Base-by-base conservation (phyloP, 2,797 vertebrate species). In the Ptychobarbus kaznakovi region DNA sequence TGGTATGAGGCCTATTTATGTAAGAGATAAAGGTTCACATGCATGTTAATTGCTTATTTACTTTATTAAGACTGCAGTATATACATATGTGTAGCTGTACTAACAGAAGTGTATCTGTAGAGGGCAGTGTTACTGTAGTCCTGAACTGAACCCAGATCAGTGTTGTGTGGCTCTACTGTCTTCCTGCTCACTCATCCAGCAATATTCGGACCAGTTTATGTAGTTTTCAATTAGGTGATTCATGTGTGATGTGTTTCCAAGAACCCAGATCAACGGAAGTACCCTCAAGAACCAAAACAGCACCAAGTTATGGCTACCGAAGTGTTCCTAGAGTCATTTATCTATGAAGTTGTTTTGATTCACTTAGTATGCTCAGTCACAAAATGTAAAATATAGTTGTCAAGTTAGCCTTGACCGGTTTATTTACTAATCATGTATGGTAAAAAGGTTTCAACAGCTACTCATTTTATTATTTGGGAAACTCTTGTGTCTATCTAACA, bases 91-190 rank as follows among this genome's bases (percentile, higher is more conserved):
- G 56, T 75, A 12, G 25, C 46, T 78, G 79, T 69, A 53, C 22
- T 75, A 44, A 28, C 63, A 85, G 79, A 69, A 80, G 18, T 80
- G 40, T 66, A 82, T 79, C 91, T 90, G 74, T 86, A 90, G 91
- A 78, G 87, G 89, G 91, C 86, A 79, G 88, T 90, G 82, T 88
- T 88, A 28, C 25, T 28, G 61, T 65, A 79, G 80, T 79, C 82
- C 79, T 83, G 25, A 85, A 35, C 74, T 69, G 32, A 73, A 78
- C n/a, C 70, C n/a, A 32, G 74, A 68, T 58, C 58, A 63, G 85
- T 28, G 56, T 9, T 42, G 28, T 69, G 44, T 35, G 38, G 28
- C 53, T n/a, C 32, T 32, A 32, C 32, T 32, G 32, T 32, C 32
- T 32, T 32, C 32, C 32, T 73, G 69, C 53, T 83, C 46, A 63